phyloP scores from a whole-genome alignment of 2,888 invertebrate genomes.

The Parascotia fuliginaria region DNA sequence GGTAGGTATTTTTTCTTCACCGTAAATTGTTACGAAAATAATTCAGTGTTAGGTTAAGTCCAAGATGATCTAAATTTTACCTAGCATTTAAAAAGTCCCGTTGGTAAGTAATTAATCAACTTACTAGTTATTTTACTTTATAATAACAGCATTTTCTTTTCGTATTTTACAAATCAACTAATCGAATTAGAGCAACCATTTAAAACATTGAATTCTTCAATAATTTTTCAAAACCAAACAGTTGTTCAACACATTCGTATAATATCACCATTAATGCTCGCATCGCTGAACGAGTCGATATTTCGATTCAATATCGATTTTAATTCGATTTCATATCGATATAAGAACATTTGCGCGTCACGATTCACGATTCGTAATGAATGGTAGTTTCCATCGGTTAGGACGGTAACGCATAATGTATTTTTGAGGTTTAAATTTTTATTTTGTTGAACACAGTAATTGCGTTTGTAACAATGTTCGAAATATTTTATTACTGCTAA shows the following conservation, averaged over 20 bases:
- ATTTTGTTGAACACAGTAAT: slow-evolving; percentile 17
- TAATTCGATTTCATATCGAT: slow-evolving; percentile 72
- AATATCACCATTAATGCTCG: slow-evolving; percentile 60
- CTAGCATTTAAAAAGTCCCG: too few species aligned
- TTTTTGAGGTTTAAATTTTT: slow-evolving; percentile 32
- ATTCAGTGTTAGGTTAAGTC: too few species aligned
- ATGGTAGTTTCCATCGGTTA: slow-evolving; percentile 51
- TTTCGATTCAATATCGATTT: slow-evolving; percentile 65
- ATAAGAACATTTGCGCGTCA: slow-evolving; percentile 54
- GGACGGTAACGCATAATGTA: slow-evolving; percentile 36
- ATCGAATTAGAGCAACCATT: neutral
- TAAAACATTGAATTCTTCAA: slow-evolving; percentile 25
- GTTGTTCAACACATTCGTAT: slow-evolving; percentile 63
- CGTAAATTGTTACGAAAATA: too few species aligned
- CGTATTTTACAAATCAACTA: too few species aligned
- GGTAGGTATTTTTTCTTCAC: too few species aligned
- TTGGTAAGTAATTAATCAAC: too few species aligned
- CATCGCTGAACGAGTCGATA: slow-evolving; percentile 57
- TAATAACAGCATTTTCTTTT: too few species aligned
- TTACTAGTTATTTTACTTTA: too few species aligned
- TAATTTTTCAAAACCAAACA: slow-evolving; percentile 46
- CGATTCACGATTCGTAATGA: slow-evolving; percentile 43
- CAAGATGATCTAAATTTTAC: too few species aligned
- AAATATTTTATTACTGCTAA: neutral
- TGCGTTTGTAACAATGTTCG: neutral